Percentiles rank a stretch among this genome's conserved stretches.
Conservation (phyloP, 2,888 invertebrate species). For the Drosophila rellima region DNA sequence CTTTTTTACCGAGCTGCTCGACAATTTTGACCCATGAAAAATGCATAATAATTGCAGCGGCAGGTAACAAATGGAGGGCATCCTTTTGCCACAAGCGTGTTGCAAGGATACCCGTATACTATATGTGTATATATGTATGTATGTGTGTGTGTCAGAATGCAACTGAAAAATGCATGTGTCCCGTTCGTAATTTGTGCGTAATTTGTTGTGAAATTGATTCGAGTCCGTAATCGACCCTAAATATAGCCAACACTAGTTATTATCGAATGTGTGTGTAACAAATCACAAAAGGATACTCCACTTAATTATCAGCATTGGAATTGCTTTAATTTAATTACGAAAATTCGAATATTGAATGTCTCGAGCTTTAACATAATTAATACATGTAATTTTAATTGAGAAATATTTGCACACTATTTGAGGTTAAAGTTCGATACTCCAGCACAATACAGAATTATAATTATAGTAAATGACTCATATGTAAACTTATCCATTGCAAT, state of each 20-base stretch:
- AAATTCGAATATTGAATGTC: not conserved
- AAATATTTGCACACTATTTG: too few relatives aligned
- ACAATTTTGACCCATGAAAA: slow-evolving; percentile 65
- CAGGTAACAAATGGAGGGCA: slow-evolving; percentile 7
- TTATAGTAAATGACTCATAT: not conserved
- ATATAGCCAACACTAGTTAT: slow-evolving; percentile 26
- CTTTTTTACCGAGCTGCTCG: slow-evolving; percentile 5
- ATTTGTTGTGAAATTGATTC: slow-evolving; percentile 64
- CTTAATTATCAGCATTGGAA: not conserved
- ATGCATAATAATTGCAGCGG: slow-evolving; percentile 63
- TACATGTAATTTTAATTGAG: too few relatives aligned
- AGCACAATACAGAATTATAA: not conserved
- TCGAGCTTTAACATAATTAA: too few relatives aligned
- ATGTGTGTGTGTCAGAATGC: not conserved
- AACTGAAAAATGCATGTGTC: slow-evolving; percentile 51
- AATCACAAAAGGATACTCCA: not conserved
- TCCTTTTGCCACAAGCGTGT: too few relatives aligned
- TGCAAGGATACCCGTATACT: not conserved
- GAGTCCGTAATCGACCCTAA: slow-evolving; percentile 21
- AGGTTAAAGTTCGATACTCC: not conserved
- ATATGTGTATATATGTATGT: too few relatives aligned
- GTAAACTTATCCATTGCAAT: not conserved
- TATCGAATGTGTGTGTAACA: not conserved
- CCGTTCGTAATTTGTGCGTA: slow-evolving; percentile 64
- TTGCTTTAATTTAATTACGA: slow-evolving; percentile 6